phyloP scores from a whole-genome alignment of 2,797 vertebrate genomes.

The Masticophis lateralis region DNA sequence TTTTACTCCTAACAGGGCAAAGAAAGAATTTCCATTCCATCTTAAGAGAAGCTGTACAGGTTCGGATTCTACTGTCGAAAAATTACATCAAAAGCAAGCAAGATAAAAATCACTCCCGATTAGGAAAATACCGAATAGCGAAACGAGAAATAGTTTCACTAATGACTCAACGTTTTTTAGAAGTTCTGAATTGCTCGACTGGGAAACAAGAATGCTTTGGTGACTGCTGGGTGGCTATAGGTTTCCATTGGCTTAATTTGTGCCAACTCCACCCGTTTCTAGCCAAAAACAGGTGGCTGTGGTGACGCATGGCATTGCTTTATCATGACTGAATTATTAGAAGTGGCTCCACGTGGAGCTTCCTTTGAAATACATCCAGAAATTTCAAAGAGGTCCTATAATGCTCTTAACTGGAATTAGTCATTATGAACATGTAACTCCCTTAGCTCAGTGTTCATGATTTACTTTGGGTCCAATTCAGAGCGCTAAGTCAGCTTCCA shows the following conservation, averaged over 20 bases:
- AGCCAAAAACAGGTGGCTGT: no score
- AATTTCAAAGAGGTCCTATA: neutral
- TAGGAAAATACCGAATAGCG: neutral
- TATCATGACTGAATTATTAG: neutral
- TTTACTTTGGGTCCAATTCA: neutral
- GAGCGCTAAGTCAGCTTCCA: neutral
- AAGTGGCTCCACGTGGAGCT: neutral
- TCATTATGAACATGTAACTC: neutral
- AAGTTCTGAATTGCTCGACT: no score
- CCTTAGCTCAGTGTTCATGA: no score
- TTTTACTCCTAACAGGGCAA: neutral
- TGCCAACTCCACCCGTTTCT: neutral
- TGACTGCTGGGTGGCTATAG: neutral
- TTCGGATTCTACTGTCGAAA: neutral
- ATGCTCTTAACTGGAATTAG: neutral
- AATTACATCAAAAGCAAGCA: neutral
- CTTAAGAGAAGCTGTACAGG: neutral
- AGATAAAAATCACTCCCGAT: neutral
- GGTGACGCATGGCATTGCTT: neutral
- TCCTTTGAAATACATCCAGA: neutral
- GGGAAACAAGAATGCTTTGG: neutral
- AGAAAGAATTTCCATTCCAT: neutral
- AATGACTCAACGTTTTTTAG: neutral
- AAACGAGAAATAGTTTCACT: neutral
- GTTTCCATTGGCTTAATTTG: neutral